These are phyloP conservation scores for Coluber constrictor DNA, from an alignment of 2,797 vertebrate genomes.

Conservation along the genomic window DNA sequence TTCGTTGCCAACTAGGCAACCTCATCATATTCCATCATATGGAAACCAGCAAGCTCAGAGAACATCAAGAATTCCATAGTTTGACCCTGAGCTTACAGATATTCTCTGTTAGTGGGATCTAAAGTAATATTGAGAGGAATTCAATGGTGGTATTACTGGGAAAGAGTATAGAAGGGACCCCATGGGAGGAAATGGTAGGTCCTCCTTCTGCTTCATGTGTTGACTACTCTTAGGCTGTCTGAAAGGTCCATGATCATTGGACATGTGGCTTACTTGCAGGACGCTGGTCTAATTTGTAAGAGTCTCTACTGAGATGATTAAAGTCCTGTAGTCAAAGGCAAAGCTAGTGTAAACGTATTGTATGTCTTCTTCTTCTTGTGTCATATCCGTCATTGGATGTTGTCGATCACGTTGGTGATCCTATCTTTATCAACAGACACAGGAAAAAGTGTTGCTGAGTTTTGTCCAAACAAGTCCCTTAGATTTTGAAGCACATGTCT, in stretches of 20 bases:
- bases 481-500: no score
- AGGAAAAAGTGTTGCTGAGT: no score
- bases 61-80: neutral
- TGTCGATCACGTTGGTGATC: no score
- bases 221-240: neutral
- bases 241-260: neutral
- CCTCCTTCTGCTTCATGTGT: neutral
- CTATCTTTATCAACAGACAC: no score
- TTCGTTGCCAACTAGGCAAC: neutral
- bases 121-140: neutral
- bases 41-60: neutral
- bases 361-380: no score
- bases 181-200: neutral
- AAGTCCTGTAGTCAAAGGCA: neutral
- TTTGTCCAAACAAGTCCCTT: no score
- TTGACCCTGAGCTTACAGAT: neutral
- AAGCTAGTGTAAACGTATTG: neutral
- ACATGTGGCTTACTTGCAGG: neutral
- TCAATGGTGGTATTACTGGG: neutral
- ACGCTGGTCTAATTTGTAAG: neutral
- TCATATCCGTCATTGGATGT: no score
- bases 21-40: neutral
- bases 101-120: neutral
- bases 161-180: neutral
- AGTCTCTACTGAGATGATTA: neutral